A percentile compares a stretch with the other conserved stretches of the same genome.
Conservation (phyloP, 2,113 vertebrate genomes). For the Mesembrinibis cayennensis region DNA sequence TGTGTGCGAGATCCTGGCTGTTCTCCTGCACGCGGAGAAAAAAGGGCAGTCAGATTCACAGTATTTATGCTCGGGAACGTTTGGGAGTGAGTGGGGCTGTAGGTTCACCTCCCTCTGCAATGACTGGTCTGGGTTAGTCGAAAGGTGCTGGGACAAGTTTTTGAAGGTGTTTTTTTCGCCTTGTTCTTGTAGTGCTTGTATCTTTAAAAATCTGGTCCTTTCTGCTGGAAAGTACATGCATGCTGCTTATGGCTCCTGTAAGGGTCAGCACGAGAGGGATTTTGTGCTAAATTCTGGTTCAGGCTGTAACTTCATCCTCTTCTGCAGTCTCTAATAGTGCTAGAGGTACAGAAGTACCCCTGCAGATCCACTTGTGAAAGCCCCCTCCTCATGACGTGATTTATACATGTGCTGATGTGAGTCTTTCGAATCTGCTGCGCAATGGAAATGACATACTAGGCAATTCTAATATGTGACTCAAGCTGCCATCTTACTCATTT, state of each 20-base stretch:
- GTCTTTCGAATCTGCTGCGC: not conserved
- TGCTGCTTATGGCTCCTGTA: not conserved
- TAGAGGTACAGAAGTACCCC: too few relatives aligned
- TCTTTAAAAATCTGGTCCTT: not conserved
- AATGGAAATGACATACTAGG: not conserved
- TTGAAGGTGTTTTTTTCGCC: not conserved
- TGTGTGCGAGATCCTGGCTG: not conserved
- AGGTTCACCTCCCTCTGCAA: not conserved
- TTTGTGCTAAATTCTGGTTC: not conserved
- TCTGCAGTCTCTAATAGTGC: not conserved
- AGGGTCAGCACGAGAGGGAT: not conserved
- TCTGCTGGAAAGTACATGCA: not conserved
- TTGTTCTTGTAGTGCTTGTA: not conserved
- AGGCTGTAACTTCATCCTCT: not conserved
- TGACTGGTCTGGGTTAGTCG: fast-evolving
- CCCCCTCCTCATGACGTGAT: not conserved
- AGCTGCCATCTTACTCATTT: not conserved
- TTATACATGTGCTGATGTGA: not conserved
- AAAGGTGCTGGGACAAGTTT: not conserved
- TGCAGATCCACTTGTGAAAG: not conserved
- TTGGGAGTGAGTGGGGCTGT: not conserved
- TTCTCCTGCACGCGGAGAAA: not conserved
- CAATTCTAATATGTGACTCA: not conserved
- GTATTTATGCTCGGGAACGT: not conserved
- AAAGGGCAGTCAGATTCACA: not conserved